Evolutionary conservation across 2,113 vertebrate species (phyloP).

Genomic region (Geococcyx californianus): DNA sequence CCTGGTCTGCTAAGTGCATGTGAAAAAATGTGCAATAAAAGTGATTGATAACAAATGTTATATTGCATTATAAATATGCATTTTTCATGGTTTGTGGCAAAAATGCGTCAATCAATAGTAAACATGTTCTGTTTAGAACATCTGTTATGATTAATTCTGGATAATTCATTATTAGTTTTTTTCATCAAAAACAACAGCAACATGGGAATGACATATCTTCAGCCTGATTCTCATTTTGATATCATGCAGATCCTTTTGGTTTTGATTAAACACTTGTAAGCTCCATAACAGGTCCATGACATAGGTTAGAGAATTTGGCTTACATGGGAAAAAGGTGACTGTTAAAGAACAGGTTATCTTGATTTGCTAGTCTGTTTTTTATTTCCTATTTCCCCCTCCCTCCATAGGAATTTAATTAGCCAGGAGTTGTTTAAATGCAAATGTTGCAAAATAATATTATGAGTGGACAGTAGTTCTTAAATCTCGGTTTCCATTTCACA

Average conservation of each 20-base stretch:
- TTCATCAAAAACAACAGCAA: background rate
- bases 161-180: constrained; percentile 25
- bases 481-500: background rate
- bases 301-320: background rate
- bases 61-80: constrained; percentile 41
- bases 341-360: background rate
- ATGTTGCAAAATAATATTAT: background rate
- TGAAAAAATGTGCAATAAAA: constrained; percentile 26
- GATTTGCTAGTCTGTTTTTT: background rate
- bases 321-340: background rate
- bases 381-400: background rate
- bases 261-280: background rate
- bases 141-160: constrained; percentile 38
- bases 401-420: background rate
- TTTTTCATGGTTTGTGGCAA: constrained; percentile 11
- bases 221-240: background rate
- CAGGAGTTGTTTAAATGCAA: background rate
- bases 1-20: background rate
- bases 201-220: background rate
- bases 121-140: constrained; percentile 8
- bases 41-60: background rate
- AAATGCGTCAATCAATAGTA: constrained; percentile 29
- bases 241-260: background rate
- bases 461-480: background rate
- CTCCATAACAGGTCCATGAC: background rate